Evolutionary conservation across 2,888 invertebrate genomes (phyloP).

Genomic region (Sicus ferrugineus): DNA sequence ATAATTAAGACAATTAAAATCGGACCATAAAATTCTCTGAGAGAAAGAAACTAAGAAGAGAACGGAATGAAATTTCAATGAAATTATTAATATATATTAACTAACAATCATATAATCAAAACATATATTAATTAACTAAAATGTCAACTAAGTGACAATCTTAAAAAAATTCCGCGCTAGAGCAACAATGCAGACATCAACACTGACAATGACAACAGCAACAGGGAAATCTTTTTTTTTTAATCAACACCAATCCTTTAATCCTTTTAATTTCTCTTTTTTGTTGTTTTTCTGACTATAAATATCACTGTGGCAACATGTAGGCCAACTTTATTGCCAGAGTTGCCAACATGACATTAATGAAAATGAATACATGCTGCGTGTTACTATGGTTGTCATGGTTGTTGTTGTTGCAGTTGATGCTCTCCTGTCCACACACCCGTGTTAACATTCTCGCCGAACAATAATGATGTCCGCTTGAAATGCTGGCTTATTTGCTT

Average conservation of each 20-base stretch:
- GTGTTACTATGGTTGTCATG: neutral
- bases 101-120: too few species aligned
- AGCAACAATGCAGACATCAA: neutral
- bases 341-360: conserved; percentile 13
- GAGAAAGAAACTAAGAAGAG: too few species aligned
- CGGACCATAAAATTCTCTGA: too few species aligned
- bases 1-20: too few species aligned
- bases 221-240: neutral
- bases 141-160: too few species aligned
- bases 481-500: neutral
- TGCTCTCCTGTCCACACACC: neutral
- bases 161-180: too few species aligned
- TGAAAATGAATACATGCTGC: conserved; percentile 13
- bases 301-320: neutral
- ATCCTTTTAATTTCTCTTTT: too few species aligned
- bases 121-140: too few species aligned
- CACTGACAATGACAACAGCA: neutral
- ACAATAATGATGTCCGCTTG: conserved; percentile 1
- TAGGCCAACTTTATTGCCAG: neutral
- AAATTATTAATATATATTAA: too few species aligned
- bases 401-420: neutral
- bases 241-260: too few species aligned
- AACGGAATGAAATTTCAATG: too few species aligned
- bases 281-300: neutral
- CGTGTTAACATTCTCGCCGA: neutral